phyloP scores from a whole-genome alignment of 2,113 vertebrate genomes.

The Bubalus kerabau region DNA sequence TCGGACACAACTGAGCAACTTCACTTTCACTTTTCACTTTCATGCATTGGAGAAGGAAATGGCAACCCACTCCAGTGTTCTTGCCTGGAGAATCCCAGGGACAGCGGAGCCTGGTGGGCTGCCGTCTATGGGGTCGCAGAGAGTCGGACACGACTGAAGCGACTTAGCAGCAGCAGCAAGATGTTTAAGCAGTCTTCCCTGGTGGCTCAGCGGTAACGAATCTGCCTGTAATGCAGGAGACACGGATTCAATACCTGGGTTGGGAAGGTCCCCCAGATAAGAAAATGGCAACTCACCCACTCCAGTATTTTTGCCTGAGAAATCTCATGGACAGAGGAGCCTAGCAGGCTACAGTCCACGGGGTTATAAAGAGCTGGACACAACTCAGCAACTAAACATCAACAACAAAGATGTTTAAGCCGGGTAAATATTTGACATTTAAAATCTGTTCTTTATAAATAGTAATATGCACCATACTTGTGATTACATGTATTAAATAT shows the following conservation, averaged over 20 bases:
- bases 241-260: background rate
- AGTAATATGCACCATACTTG: background rate
- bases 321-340: background rate
- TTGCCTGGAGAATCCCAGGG: too few species aligned
- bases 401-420: background rate
- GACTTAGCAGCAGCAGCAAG: background rate
- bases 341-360: background rate
- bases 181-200: background rate
- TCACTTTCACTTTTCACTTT: too few species aligned
- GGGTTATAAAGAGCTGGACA: background rate
- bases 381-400: background rate
- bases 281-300: background rate
- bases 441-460: background rate
- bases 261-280: background rate
- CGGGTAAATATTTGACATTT: background rate
- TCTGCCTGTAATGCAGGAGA: background rate
- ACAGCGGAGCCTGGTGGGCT: too few species aligned
- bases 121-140: too few species aligned
- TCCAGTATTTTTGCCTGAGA: background rate
- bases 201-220: background rate
- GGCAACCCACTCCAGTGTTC: too few species aligned
- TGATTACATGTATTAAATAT: constrained; percentile 6
- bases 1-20: too few species aligned
- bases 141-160: too few species aligned
- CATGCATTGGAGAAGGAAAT: too few species aligned